Conservation (phyloP, 2,113 vertebrate genomes). For the Mobula hypostoma region DNA sequence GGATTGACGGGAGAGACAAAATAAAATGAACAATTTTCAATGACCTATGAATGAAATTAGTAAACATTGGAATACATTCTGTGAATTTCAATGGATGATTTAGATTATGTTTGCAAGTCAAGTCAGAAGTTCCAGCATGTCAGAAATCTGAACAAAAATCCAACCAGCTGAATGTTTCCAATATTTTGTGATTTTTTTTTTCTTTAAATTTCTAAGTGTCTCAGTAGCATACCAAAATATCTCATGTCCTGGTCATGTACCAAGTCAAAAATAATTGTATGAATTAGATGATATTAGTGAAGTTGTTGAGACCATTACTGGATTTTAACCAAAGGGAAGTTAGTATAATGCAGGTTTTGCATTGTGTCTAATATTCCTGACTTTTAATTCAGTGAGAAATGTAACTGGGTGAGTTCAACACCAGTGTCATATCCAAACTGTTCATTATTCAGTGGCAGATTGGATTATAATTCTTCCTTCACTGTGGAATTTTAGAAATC, state of each 20-base stretch:
- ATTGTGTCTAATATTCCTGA: not conserved
- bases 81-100: not conserved
- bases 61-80: not conserved
- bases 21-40: not conserved
- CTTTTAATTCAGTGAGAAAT: not conserved
- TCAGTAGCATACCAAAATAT: not conserved
- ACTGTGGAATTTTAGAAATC: not conserved
- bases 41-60: not conserved
- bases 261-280: not conserved
- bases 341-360: not conserved
- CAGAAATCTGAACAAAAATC: too few relatives aligned
- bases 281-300: not conserved
- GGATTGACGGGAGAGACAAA: not conserved
- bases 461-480: not conserved
- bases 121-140: too few relatives aligned
- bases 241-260: not conserved
- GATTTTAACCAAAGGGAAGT: not conserved
- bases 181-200: too few relatives aligned
- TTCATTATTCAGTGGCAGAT: not conserved
- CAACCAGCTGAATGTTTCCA: too few relatives aligned
- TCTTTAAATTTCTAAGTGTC: not conserved
- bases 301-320: not conserved
- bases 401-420: not conserved
- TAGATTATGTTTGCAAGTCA: not conserved
- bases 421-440: not conserved